These are phyloP conservation scores for Telmatochromis sp. DNA, from an alignment of 2,113 vertebrate species.

Conservation along the genomic window DNA sequence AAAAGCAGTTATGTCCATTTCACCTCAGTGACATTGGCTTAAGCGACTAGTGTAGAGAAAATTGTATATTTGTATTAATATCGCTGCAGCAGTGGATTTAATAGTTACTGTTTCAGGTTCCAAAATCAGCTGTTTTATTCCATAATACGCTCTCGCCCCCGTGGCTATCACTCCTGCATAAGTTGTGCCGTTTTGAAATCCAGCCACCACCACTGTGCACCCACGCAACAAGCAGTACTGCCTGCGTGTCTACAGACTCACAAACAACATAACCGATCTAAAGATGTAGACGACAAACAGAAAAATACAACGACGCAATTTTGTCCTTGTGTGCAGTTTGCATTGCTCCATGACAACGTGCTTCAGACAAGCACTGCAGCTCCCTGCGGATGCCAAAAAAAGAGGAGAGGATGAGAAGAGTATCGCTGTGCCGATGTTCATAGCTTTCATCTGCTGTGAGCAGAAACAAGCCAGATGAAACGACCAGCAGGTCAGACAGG, in stretches of 20 bases:
- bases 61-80: background rate
- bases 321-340: background rate
- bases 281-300: background rate
- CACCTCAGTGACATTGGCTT: background rate
- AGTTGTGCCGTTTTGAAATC: background rate
- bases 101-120: background rate
- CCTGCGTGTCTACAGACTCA: background rate
- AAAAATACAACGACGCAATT: background rate
- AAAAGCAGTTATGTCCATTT: background rate
- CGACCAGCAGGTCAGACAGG: background rate
- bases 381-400: background rate
- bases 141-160: fast-evolving
- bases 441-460: background rate
- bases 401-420: background rate
- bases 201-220: background rate
- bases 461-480: background rate
- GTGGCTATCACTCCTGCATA: background rate
- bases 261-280: background rate
- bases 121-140: background rate
- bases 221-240: background rate
- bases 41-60: background rate
- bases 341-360: background rate
- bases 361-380: background rate
- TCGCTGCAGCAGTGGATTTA: background rate
- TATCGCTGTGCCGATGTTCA: background rate